Conservation (phyloP, 2,888 invertebrate genomes). For the Dione juno region DNA sequence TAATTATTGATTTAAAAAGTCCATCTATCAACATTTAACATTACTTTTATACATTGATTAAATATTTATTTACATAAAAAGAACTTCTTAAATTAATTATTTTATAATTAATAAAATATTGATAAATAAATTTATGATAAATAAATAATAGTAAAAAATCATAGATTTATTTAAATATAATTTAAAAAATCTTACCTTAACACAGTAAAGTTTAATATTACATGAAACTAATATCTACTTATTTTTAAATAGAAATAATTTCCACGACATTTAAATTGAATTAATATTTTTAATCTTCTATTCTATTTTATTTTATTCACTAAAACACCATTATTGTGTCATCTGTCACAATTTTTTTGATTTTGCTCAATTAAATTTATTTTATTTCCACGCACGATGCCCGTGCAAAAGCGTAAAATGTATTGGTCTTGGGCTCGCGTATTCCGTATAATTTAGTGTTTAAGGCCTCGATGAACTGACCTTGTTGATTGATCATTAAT, state of each 20-base stretch:
- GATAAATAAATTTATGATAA: background rate
- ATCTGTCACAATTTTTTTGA: background rate
- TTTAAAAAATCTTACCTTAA: conserved; percentile 5
- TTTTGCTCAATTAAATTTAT: conserved; percentile 14
- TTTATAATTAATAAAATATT: no score
- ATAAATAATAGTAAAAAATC: background rate
- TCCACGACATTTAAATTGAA: background rate
- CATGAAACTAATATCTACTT: background rate
- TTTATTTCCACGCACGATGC: conserved; percentile 48
- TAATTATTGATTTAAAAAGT: no score
- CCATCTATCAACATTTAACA: no score
- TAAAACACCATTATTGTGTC: background rate
- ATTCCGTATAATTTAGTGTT: conserved; percentile 59
- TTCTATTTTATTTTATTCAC: background rate
- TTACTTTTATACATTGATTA: no score
- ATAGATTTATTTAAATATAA: background rate
- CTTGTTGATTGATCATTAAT: conserved; percentile 58
- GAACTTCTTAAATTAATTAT: no score
- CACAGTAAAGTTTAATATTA: background rate
- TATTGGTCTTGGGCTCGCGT: conserved; percentile 58
- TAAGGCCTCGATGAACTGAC: conserved; percentile 54
- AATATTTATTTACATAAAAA: no score
- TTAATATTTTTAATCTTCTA: background rate
- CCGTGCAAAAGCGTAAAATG: conserved; percentile 52
- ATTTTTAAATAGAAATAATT: background rate